A percentile compares a stretch with the other conserved stretches of the same genome.
Evolutionary conservation across 2,113 vertebrate species (phyloP).

Genomic region (Speoplatyrhinus poulsoni): DNA sequence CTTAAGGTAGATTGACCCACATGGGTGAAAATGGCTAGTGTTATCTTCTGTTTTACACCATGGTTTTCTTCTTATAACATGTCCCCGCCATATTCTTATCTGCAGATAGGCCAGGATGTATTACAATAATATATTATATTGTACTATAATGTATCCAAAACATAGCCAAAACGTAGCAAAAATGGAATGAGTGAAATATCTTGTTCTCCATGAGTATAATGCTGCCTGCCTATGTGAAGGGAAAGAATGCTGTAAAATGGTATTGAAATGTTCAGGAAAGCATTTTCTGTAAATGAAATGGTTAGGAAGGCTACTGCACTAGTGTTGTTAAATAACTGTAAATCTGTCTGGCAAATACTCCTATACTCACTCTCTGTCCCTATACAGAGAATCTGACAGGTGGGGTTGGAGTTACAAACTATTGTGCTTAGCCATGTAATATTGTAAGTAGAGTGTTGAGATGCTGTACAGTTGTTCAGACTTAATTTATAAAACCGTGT

Average conservation of each 20-base stretch:
- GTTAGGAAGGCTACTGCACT: conserved; percentile 33
- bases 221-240: conserved; percentile 40
- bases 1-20: conserved; percentile 1
- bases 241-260: conserved; percentile 55
- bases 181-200: conserved; percentile 21
- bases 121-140: not conserved
- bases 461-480: conserved; percentile 52
- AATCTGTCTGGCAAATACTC: conserved; percentile 5
- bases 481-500: conserved; percentile 67
- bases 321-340: conserved; percentile 39
- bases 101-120: not conserved
- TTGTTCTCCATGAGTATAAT: conserved; percentile 5
- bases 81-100: conserved; percentile 12
- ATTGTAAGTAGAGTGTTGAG: conserved; percentile 49
- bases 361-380: conserved; percentile 36
- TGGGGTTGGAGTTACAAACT: conserved; percentile 37
- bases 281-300: conserved; percentile 23
- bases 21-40: conserved; percentile 1
- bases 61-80: conserved; percentile 15
- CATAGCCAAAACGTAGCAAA: conserved; percentile 41
- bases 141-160: conserved; percentile 20
- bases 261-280: conserved; percentile 48
- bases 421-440: conserved; percentile 42
- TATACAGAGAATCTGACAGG: conserved; percentile 35
- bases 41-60: not conserved